Base-by-base conservation (phyloP, 2,888 invertebrate genomes). In the Meteorus cinctellus region DNA sequence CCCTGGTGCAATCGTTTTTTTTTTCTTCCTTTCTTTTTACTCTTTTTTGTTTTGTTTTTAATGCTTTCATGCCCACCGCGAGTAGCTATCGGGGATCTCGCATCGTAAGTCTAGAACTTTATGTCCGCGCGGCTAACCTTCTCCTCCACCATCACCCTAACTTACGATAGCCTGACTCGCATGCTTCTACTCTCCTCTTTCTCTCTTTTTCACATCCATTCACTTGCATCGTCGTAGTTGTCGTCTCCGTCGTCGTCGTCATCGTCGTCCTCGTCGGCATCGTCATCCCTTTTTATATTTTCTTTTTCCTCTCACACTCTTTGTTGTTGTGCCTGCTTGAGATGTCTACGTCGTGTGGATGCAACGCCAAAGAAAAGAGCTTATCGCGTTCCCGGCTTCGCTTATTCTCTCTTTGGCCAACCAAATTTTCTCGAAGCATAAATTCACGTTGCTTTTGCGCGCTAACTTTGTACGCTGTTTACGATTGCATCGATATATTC, bases 101-200 rank as follows among this genome's bases (percentile, higher is more conserved):
- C 86, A 88, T 88, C 89, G 89, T 89, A 89, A 89, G 89, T 89
- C 89, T 88, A 88, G 87, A 88, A 89, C 89, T 89, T 89, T 89
- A 89, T 89, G 89, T 89, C 87, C 85, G 86, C 84, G 86, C 88
- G 88, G 89, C 88, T 87, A 89, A 89, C 88, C 88, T 87, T 87
- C 86, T 85, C 85, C 86, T 86, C 85, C 82, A 85, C 87, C 86
- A 86, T 87, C 87, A 85, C 84, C 88, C 87, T 89, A 89, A 89
- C 89, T 89, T 89, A 89, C 89, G 87, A 87, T 89, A 87, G 87
- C 85, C 85, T 84, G 86, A 62, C 74, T 83, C 83, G 83, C 84
- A 81, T 84, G 82, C 84, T 81, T 76, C 72, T 65, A 81, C 77
- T 79, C 72, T 71, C 78, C 72, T 72, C 78, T 73, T 67, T 65